These are phyloP conservation scores for Chrysolina haemoptera DNA, from an alignment of 2,888 invertebrate species.

Conservation along the genomic window DNA sequence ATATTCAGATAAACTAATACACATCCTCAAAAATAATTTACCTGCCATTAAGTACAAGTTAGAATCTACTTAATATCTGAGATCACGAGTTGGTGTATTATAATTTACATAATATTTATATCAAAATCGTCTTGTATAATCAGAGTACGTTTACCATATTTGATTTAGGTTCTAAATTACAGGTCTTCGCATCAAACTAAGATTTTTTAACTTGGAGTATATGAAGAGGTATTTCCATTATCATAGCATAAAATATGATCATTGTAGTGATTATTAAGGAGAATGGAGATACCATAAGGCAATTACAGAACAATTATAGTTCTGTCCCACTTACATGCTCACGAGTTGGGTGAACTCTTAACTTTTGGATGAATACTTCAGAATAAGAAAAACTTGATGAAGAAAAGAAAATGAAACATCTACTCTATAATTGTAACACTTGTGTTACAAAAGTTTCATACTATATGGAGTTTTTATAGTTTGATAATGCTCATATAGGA, in stretches of 20 bases:
- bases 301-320: not conserved
- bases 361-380: too few species aligned
- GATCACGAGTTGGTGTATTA: constrained; percentile 21
- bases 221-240: not conserved
- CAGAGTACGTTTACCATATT: constrained; percentile 35
- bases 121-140: constrained; percentile 27
- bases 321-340: too few species aligned
- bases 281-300: not conserved
- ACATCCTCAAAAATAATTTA: constrained; percentile 25
- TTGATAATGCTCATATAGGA: too few species aligned
- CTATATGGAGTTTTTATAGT: too few species aligned
- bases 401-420: too few species aligned
- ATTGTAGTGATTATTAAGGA: constrained; percentile 2
- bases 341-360: too few species aligned
- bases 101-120: constrained; percentile 38
- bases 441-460: too few species aligned
- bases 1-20: constrained; percentile 19
- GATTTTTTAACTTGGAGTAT: constrained; percentile 17
- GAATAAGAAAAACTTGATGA: too few species aligned
- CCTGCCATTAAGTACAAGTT: constrained; percentile 31
- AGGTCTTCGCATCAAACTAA: constrained; percentile 22
- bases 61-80: constrained; percentile 33
- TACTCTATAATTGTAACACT: too few species aligned
- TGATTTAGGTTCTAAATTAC: constrained; percentile 35
- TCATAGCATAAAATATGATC: not conserved